phyloP scores from a whole-genome alignment of 2,888 invertebrate genomes.

The Parthenolecanium corni region DNA sequence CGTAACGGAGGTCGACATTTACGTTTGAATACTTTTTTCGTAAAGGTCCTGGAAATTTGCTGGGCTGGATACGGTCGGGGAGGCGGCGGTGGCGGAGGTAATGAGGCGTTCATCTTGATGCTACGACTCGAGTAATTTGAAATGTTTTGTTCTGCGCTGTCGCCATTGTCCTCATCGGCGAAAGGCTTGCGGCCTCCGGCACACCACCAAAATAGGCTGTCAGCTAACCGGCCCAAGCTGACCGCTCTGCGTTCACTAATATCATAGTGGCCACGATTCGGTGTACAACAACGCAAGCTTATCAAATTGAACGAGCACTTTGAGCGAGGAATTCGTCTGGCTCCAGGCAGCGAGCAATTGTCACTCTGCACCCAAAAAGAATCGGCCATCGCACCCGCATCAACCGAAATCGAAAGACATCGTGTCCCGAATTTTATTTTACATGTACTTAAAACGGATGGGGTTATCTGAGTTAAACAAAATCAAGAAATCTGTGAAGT shows the following conservation, averaged over 20 bases:
- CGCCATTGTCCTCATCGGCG: neutral
- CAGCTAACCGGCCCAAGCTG: neutral
- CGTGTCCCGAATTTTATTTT: conserved; percentile 56
- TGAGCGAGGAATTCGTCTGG: neutral
- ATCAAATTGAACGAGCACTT: conserved; percentile 7
- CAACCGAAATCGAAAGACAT: conserved; percentile 35
- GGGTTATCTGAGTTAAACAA: too few species aligned
- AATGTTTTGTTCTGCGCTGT: neutral
- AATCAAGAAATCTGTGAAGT: too few species aligned
- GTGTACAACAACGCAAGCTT: neutral
- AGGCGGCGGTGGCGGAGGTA: neutral
- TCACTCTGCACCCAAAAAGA: conserved; percentile 6
- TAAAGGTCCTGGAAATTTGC: conserved; percentile 2
- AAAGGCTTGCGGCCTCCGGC: neutral
- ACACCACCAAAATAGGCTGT: neutral
- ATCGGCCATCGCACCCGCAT: neutral
- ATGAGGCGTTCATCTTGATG: neutral
- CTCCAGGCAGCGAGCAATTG: conserved; percentile 6
- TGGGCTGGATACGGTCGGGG: neutral
- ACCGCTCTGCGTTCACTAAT: neutral
- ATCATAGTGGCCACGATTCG: conserved; percentile 19
- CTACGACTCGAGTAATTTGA: neutral
- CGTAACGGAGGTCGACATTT: conserved; percentile 11
- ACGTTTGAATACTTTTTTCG: conserved; percentile 6
- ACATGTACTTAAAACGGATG: too few species aligned